phyloP scores from a whole-genome alignment of 2,113 vertebrate genomes.

The Trogon melanurus region DNA sequence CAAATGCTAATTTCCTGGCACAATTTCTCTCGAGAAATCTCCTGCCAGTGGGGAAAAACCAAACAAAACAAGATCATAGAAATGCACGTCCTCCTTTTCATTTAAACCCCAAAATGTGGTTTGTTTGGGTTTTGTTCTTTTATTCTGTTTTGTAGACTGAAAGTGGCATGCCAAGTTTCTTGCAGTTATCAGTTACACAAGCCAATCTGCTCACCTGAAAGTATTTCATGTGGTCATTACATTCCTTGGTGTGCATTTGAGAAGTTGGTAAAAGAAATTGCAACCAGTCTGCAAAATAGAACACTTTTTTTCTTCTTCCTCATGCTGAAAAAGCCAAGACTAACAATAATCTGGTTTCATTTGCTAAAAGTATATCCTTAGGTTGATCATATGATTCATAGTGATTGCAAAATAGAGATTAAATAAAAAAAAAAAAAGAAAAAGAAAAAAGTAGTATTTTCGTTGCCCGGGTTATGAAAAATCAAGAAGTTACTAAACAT shows the following conservation, averaged over 20 bases:
- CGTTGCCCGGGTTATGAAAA: conserved; percentile 58
- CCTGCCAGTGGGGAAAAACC: not conserved
- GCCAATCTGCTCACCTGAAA: not conserved
- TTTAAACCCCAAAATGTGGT: not conserved
- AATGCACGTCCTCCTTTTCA: not conserved
- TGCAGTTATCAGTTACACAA: not conserved
- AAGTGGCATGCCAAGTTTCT: not conserved
- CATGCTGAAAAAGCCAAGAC: conserved; percentile 68
- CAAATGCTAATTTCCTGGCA: conserved; percentile 75
- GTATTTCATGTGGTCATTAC: not conserved
- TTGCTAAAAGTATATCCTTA: conserved; percentile 67
- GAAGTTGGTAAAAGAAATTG: conserved; percentile 45
- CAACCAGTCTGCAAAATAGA: conserved; percentile 39
- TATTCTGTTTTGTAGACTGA: not conserved
- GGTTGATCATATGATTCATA: conserved; percentile 70
- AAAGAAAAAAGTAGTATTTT: conserved; percentile 65
- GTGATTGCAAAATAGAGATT: conserved; percentile 72
- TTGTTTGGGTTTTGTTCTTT: not conserved
- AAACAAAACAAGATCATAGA: not conserved
- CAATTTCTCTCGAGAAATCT: conserved; percentile 44
- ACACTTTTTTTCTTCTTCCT: not conserved
- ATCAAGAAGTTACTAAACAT: conserved; percentile 75
- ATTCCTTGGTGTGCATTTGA: not conserved
- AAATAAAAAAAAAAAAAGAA: conserved; percentile 7
- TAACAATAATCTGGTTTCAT: conserved; percentile 78